A percentile compares a stretch with the other conserved stretches of the same genome.
Conservation (phyloP, 1,140 invertebrate species). For the Gryon sp. region DNA sequence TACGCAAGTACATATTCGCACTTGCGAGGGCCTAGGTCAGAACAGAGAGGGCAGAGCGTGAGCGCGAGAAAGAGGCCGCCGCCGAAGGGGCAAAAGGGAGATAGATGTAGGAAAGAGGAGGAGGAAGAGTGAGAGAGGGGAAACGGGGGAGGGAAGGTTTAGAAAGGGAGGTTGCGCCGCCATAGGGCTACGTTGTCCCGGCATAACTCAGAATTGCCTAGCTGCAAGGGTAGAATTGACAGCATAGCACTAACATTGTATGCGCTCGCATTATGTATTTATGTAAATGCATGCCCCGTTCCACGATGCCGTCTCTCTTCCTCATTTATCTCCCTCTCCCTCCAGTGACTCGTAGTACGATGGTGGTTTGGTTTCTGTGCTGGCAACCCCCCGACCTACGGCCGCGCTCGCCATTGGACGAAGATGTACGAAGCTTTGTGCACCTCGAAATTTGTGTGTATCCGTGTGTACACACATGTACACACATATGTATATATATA, state of each 20-base stretch:
- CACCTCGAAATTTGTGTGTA: constrained; percentile 17
- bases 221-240: constrained; percentile 79
- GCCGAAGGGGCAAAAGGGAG: constrained; percentile 12
- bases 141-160: no score
- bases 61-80: constrained; percentile 9
- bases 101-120: no score
- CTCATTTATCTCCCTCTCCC: constrained; percentile 53
- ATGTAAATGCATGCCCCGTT: constrained; percentile 79
- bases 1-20: constrained; percentile 32
- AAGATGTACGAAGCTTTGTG: constrained; percentile 65
- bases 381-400: constrained; percentile 57
- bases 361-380: constrained; percentile 58
- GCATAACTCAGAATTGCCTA: constrained; percentile 80
- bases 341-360: constrained; percentile 38
- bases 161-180: constrained; percentile 62
- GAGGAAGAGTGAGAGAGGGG: no score
- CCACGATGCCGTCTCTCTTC: constrained; percentile 60
- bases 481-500: constrained; percentile 8
- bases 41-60: constrained; percentile 5
- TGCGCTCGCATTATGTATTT: constrained; percentile 80
- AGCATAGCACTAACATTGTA: constrained; percentile 80
- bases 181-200: constrained; percentile 71
- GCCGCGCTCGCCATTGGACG: constrained; percentile 65
- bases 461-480: no score
- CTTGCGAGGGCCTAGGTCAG: constrained; percentile 17